These are phyloP conservation scores for Chironomus striatipennis DNA, from an alignment of 1,140 invertebrate genomes.

Conservation along the genomic window DNA sequence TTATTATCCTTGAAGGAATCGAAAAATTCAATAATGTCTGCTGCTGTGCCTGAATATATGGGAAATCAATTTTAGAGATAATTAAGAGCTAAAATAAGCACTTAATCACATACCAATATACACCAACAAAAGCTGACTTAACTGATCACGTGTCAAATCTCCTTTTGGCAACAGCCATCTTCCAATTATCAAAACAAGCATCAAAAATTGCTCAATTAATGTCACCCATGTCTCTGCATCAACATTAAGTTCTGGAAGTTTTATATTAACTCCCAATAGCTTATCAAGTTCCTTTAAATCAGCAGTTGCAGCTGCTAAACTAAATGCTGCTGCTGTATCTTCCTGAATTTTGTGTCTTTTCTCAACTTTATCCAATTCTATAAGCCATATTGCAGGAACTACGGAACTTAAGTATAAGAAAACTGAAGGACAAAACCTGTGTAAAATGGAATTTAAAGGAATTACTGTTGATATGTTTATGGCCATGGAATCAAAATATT, in stretches of 20 bases:
- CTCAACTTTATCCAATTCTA: constrained; percentile 75
- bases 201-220: constrained; percentile 79
- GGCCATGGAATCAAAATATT: background rate
- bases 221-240: constrained; percentile 74
- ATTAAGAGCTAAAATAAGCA: background rate
- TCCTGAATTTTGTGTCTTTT: constrained; percentile 47
- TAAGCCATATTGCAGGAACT: constrained; percentile 75
- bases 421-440: constrained; percentile 79
- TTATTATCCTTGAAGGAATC: constrained; percentile 86
- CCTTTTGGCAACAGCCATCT: constrained; percentile 85
- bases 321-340: background rate
- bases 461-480: background rate
- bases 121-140: constrained; percentile 82
- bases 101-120: constrained; percentile 52
- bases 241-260: constrained; percentile 53
- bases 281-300: constrained; percentile 24
- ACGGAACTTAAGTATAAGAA: constrained; percentile 73
- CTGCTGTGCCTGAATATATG: constrained; percentile 67
- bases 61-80: background rate
- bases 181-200: constrained; percentile 79
- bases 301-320: background rate
- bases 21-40: constrained; percentile 94
- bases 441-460: background rate
- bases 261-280: constrained; percentile 42
- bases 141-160: constrained; percentile 78